Percentiles rank a stretch among this genome's conserved stretches.
Conservation (phyloP, 1,140 invertebrate genomes). For the Orius insidiosus region DNA sequence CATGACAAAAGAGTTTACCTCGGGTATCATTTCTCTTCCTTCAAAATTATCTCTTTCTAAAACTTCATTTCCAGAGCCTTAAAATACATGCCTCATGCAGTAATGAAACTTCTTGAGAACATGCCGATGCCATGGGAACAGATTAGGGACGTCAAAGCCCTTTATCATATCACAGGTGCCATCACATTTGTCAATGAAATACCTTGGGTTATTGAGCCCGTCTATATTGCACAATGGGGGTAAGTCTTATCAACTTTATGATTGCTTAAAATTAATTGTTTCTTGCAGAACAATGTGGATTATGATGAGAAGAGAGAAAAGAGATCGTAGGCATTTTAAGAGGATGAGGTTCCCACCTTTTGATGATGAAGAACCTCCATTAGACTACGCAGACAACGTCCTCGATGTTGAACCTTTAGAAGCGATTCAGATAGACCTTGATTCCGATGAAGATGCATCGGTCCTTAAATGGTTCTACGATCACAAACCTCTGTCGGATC, state of each 20-base stretch:
- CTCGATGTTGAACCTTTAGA: constrained; percentile 97
- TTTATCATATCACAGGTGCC: constrained; percentile 98
- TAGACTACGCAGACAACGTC: constrained; percentile 98
- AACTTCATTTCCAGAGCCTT: constrained; percentile 51
- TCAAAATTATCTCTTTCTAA: not conserved
- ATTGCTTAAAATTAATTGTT: constrained; percentile 3
- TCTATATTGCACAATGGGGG: constrained; percentile 99
- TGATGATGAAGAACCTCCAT: constrained; percentile 98
- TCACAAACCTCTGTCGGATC: constrained; percentile 82
- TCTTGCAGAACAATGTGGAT: constrained; percentile 93
- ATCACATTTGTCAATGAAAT: constrained; percentile 99
- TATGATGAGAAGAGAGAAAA: constrained; percentile 96
- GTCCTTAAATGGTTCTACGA: constrained; percentile 97
- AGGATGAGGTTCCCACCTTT: constrained; percentile 99
- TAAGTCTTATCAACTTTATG: no score
- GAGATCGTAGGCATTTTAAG: constrained; percentile 97
- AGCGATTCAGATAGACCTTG: constrained; percentile 96
- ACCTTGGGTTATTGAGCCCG: constrained; percentile 97
- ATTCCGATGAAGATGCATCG: constrained; percentile 84
- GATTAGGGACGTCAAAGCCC: constrained; percentile 91
- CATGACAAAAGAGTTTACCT: constrained; percentile 98
- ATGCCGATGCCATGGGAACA: constrained; percentile 99
- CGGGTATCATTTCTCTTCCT: constrained; percentile 44
- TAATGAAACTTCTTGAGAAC: constrained; percentile 95
- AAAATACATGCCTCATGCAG: constrained; percentile 99